phyloP scores from a whole-genome alignment of 2,797 vertebrate species.

The Siniperca undulata region DNA sequence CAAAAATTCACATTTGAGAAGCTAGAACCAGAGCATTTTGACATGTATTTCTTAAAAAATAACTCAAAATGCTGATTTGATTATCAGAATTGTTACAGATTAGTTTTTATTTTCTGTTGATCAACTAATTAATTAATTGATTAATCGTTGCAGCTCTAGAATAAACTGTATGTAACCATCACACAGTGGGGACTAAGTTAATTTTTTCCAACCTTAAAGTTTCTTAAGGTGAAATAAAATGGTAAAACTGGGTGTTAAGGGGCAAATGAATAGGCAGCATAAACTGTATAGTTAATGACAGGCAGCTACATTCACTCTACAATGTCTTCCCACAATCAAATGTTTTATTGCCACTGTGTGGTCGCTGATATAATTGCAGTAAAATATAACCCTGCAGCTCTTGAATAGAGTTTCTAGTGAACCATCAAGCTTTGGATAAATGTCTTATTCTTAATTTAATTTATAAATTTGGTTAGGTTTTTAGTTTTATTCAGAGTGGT shows the following conservation, averaged over 20 bases:
- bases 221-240: not conserved
- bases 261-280: not conserved
- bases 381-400: conserved; percentile 29
- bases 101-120: not conserved
- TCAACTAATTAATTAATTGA: not conserved
- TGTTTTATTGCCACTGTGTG: conserved; percentile 39
- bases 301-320: not conserved
- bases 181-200: not conserved
- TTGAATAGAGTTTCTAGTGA: not conserved
- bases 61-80: not conserved
- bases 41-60: not conserved
- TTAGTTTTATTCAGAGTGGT: not conserved
- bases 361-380: conserved; percentile 30
- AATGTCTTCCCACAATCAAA: not conserved
- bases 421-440: not conserved
- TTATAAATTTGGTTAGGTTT: rapidly evolving
- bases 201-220: not conserved
- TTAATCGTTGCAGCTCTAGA: not conserved
- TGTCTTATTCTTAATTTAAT: not conserved
- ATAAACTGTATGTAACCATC: not conserved
- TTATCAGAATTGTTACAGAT: not conserved
- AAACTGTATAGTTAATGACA: not conserved
- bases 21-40: not conserved
- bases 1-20: not conserved
- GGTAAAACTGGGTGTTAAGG: not conserved